Conservation (phyloP, 2,797 vertebrate genomes). For the Steatocranus sp. region DNA sequence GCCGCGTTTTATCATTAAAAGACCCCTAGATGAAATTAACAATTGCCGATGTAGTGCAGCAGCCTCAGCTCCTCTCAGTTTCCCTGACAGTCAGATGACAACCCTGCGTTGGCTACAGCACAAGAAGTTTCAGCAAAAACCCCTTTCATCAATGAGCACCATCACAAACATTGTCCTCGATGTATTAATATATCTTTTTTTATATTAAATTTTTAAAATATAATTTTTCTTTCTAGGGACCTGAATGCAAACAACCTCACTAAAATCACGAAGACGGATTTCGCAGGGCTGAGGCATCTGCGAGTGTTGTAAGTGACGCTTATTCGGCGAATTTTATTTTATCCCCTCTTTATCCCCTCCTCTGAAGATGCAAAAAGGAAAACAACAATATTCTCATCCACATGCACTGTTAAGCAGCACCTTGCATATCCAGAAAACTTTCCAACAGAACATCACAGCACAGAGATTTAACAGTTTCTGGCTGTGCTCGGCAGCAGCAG, state of each 20-base stretch:
- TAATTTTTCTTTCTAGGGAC: constrained; percentile 78
- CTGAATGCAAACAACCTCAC: constrained; percentile 99
- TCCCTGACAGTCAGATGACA: constrained; percentile 9
- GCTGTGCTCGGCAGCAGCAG: not conserved
- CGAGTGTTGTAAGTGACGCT: constrained; percentile 91
- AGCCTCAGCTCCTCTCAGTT: not conserved
- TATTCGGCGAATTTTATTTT: not conserved
- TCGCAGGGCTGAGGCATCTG: constrained; percentile 90
- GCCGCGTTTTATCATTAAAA: constrained; percentile 24
- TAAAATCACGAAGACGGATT: constrained; percentile 94
- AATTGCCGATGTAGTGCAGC: not conserved
- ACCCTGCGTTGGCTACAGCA: not conserved
- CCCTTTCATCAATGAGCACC: not conserved
- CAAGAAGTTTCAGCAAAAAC: constrained; percentile 1
- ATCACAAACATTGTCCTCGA: not conserved
- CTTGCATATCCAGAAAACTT: not conserved
- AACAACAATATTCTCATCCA: not conserved
- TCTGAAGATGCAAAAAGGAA: not conserved
- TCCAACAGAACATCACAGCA: not conserved
- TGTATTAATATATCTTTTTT: not conserved
- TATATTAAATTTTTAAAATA: not conserved
- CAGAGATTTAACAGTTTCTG: constrained; percentile 1
- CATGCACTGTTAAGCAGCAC: not conserved
- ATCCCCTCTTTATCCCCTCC: not conserved
- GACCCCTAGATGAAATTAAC: constrained; percentile 36